Base-by-base conservation (phyloP, 2,888 invertebrate genomes). In the Melanophora roralis region DNA sequence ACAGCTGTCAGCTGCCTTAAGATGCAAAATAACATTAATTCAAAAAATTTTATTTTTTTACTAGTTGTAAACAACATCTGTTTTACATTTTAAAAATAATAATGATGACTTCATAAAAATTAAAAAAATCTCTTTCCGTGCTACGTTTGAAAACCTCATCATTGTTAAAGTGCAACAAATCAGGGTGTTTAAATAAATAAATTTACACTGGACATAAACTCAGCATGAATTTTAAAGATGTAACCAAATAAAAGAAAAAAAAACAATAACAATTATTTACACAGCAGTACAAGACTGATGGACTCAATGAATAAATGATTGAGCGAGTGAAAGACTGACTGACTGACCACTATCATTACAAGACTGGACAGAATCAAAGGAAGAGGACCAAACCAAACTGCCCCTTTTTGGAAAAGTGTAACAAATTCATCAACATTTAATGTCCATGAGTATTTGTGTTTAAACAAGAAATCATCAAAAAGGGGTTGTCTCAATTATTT, bases 271-370 rank as follows among this genome's bases (percentile, higher is more conserved):
- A 71, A 51, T 59, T 65, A 64, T 78, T 78, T 72, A 45, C 57
- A 51, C 71, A 72, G 38, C 45, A 72, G 45, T 21, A 34, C 11
- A 36, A 32, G 14, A 7, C 9, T 53, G 55, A 19, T 8, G 6
- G 32, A 1, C n/a, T 21, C 9, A 47, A 23, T 16, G 8, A 59
- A 38, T 49, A 9, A 14, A 43, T 47, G 8, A 55, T 2, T 16
- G 19, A 60, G 14, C 40, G 12, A 27, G 27, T 5, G 6, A 12
- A 34, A 38, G 8, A 43, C 16, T 11, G 38, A 81, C 38, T 60
- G 74, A 77, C 62, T 82, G 81, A 82, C 78, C 68, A 53, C 57
- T 43, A 23, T 36, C 43, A 59, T 34, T 38, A 34, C n/a, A 1
- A 3, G 11, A 38, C n/a, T 12, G 49, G 36, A 27, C 3, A 57